Conservation (phyloP, 2,797 vertebrate species). For the Meda fulgida region DNA sequence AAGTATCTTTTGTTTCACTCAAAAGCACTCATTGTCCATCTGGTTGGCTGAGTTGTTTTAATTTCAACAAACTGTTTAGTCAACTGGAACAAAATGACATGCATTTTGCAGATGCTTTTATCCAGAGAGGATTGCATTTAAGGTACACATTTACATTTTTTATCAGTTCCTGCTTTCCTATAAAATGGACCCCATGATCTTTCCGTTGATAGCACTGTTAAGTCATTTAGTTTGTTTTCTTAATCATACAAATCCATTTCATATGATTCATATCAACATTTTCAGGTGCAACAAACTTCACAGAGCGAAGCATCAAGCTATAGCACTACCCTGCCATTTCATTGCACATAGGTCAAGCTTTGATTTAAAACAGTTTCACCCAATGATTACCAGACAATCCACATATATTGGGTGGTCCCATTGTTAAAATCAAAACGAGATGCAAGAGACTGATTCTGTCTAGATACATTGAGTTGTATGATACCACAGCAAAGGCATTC, state of each 20-base stretch:
- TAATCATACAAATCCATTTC: neutral
- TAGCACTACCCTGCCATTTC: neutral
- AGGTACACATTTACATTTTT: neutral
- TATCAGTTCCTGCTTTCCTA: neutral
- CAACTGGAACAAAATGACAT: neutral
- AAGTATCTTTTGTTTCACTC: neutral
- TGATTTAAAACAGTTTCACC: neutral
- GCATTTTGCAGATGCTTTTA: neutral
- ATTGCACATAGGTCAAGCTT: neutral
- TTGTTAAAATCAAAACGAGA: conserved; percentile 28
- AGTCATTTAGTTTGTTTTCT: neutral
- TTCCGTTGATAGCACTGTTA: too few species aligned
- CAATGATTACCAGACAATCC: conserved; percentile 10
- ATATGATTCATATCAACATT: neutral
- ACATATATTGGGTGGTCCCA: conserved; percentile 13
- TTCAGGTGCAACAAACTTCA: neutral
- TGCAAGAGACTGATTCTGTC: conserved; percentile 4
- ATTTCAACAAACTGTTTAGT: neutral
- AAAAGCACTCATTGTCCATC: neutral
- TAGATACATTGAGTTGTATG: neutral
- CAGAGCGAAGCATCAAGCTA: neutral
- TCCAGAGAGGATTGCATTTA: neutral
- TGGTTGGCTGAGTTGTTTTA: neutral
- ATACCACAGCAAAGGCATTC: neutral
- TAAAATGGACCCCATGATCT: neutral